phyloP scores from a whole-genome alignment of 2,888 invertebrate species.

The Drosophila longiperda region DNA sequence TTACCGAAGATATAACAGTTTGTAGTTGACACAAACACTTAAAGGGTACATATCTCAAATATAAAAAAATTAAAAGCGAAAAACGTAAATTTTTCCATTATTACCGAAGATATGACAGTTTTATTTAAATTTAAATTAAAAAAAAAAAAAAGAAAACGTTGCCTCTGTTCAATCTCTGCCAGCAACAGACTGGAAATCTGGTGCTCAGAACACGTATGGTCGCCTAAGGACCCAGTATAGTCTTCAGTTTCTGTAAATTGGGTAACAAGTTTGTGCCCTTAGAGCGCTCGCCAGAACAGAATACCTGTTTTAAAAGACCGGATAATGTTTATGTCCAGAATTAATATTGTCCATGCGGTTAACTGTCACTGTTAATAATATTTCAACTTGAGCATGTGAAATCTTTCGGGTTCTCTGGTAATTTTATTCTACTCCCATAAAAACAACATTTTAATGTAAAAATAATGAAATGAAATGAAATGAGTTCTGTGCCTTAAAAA shows the following conservation, averaged over 20 bases:
- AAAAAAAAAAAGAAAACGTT: too few relatives aligned
- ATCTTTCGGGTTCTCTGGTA: neutral
- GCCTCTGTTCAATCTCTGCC: constrained; percentile 78
- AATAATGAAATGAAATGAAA: too few relatives aligned
- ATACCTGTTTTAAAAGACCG: constrained; percentile 38
- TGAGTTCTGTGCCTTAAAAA: neutral
- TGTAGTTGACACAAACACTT: too few relatives aligned
- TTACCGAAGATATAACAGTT: too few relatives aligned
- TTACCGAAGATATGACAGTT: too few relatives aligned
- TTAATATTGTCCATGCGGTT: constrained; percentile 71
- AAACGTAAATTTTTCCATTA: too few relatives aligned
- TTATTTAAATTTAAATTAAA: too few relatives aligned
- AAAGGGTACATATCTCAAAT: too few relatives aligned
- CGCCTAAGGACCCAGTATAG: constrained; percentile 82
- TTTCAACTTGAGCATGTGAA: neutral
- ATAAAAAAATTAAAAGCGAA: too few relatives aligned
- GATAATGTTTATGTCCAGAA: constrained; percentile 1
- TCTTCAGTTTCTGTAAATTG: constrained; percentile 67
- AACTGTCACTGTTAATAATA: constrained; percentile 57
- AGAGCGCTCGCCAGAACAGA: constrained; percentile 9
- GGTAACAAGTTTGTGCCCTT: constrained; percentile 3
- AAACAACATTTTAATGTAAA: neutral
- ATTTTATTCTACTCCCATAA: neutral
- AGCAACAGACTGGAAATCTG: constrained; percentile 81
- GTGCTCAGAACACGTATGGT: constrained; percentile 81